Evolutionary conservation across 2,113 vertebrate genomes (phyloP), one percentile per base, ranked within the genome.

Genomic region (Zosterops hypoxanthus): DNA sequence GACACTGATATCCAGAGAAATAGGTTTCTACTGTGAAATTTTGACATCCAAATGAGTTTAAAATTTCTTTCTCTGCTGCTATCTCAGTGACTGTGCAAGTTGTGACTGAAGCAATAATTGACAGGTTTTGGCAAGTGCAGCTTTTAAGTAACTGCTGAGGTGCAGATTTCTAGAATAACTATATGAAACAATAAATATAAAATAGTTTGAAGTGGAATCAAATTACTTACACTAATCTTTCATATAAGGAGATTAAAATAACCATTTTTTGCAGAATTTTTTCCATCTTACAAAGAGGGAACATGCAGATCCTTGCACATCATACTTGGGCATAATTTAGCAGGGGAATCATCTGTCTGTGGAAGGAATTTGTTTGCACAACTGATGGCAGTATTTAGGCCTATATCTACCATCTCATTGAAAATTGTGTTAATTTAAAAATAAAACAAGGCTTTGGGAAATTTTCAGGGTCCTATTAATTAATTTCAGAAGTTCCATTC

Each of bases 51-150:
- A 76, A 66, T 61, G 56, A 84, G 39, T 86, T 91, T 24, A 92
- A 72, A 64, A 71, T 79, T 31, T 88, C 20, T 61, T 92, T 87
- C 52, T 75, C 53, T 82, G 41, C 29, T 89, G 41, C 44, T 76
- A 2, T 61, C 36, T 84, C 20, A 4, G 36, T 81, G 78, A 78
- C 36, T 85, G 31, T 71, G 68, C 60, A 88, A 95, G 70, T 91
- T 95, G 53, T 91, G 89, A 82, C 72, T 90, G 72, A 84, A 61
- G 34, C 47, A 88, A 18, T 94, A 93, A 95, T 65, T 82, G 69
- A 82, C 44, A 42, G 39, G 34, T 66, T 94, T 94, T 55, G 87
- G 44, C 50, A 92, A 92, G 47, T 42, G 21, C 14, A 81, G 25
- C 17, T 94, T 94, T 78, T 47, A 75, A 63, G 28, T 66, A 66